phyloP scores from a whole-genome alignment of 2,113 vertebrate species.

The Notiomystis cincta region DNA sequence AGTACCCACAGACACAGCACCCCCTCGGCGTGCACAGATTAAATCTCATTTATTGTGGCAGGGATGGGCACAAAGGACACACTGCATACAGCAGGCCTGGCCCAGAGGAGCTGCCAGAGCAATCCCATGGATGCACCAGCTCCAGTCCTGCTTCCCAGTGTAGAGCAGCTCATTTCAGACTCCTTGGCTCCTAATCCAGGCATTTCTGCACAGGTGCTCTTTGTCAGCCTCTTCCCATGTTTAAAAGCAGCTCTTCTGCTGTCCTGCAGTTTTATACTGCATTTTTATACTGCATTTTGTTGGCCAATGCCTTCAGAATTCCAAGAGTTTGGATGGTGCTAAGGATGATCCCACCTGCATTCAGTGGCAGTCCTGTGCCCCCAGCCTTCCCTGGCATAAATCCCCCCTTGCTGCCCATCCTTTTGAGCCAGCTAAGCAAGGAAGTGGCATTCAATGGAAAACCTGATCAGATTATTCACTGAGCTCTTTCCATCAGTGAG shows the following conservation, averaged over 20 bases:
- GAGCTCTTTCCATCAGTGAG: background rate
- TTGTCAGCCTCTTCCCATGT: accelerated
- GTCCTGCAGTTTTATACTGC: background rate
- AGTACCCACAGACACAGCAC: background rate
- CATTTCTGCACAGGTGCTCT: background rate
- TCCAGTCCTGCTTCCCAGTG: background rate
- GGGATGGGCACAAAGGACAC: background rate
- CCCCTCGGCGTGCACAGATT: background rate
- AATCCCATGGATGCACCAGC: background rate
- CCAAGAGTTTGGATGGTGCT: background rate
- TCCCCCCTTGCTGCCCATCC: background rate
- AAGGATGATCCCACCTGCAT: background rate
- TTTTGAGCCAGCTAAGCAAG: background rate
- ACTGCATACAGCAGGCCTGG: too few species aligned
- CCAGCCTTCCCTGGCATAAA: background rate
- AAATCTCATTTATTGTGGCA: background rate
- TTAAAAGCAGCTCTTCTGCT: background rate
- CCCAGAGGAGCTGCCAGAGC: background rate
- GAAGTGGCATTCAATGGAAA: background rate
- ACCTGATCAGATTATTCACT: background rate
- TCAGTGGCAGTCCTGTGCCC: background rate
- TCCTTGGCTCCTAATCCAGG: background rate
- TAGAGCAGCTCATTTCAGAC: background rate
- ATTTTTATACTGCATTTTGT: too few species aligned
- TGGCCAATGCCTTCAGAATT: background rate